A percentile compares a stretch with the other conserved stretches of the same genome.
Evolutionary conservation across 1,140 invertebrate species (phyloP).

Genomic region (Drosophila saltans): DNA sequence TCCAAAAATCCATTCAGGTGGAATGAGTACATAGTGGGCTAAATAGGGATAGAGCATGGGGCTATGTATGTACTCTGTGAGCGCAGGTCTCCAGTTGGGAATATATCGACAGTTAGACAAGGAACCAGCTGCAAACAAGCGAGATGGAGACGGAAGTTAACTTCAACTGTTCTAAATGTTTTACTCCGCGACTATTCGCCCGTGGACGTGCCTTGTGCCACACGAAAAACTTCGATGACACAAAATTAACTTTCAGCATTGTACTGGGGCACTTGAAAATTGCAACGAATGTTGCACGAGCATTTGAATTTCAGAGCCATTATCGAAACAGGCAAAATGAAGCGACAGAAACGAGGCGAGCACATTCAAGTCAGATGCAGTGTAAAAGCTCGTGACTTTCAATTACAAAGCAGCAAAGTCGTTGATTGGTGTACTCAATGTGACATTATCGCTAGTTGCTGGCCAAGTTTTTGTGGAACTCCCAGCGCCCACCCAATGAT

Average conservation of each 20-base stretch:
- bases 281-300: constrained; percentile 35
- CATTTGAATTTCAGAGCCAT: constrained; percentile 42
- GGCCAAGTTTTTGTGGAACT: too few relatives aligned
- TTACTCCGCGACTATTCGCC: constrained; percentile 27
- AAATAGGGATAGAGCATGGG: not conserved
- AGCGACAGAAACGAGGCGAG: not conserved
- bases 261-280: constrained; percentile 30
- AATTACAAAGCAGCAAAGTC: constrained; percentile 53
- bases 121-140: constrained; percentile 14
- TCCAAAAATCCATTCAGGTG: constrained; percentile 64
- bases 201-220: constrained; percentile 51
- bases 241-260: constrained; percentile 58
- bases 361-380: constrained; percentile 30
- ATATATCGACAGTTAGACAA: not conserved
- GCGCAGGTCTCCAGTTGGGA: not conserved
- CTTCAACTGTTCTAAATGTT: not conserved
- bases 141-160: constrained; percentile 21
- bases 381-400: constrained; percentile 41
- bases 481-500: not conserved
- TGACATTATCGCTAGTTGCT: constrained; percentile 28
- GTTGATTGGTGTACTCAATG: constrained; percentile 45
- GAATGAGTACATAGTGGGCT: constrained; percentile 37
- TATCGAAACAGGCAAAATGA: constrained; percentile 16
- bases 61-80: not conserved
- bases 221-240: constrained; percentile 49